Percentiles rank a stretch among this genome's conserved stretches.
Evolutionary conservation across 2,888 invertebrate species (phyloP).

Genomic region (Acleris holmiana): DNA sequence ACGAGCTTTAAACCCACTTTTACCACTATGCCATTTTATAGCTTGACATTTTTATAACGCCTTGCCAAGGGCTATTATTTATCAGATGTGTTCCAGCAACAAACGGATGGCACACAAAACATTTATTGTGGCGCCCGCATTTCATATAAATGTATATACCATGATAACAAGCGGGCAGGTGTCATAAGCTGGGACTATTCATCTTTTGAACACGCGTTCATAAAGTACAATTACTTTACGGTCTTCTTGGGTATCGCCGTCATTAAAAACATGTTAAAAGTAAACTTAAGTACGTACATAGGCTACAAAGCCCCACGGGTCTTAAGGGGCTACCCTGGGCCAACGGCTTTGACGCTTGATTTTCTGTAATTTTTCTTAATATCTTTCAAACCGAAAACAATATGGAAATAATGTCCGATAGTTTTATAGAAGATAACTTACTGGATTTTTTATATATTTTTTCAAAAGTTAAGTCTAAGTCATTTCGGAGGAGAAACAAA

Average conservation of each 20-base stretch:
- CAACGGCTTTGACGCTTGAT: too few species aligned
- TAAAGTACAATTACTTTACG: not conserved
- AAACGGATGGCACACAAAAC: slow-evolving; percentile 64
- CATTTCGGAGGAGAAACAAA: too few species aligned
- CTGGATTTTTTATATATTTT: too few species aligned
- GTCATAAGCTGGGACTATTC: slow-evolving; percentile 19
- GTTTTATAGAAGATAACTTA: too few species aligned
- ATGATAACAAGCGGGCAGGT: slow-evolving; percentile 13
- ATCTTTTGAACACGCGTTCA: slow-evolving; percentile 9
- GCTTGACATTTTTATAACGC: slow-evolving; percentile 69
- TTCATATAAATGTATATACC: slow-evolving; percentile 4
- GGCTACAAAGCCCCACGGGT: not conserved
- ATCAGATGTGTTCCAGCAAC: slow-evolving; percentile 67
- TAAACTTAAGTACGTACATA: not conserved
- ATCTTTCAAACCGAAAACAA: too few species aligned
- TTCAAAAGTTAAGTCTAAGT: too few species aligned
- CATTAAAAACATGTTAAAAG: not conserved
- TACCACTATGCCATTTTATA: slow-evolving; percentile 60
- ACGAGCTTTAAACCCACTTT: slow-evolving; percentile 9
- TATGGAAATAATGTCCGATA: too few species aligned
- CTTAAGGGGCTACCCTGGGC: too few species aligned
- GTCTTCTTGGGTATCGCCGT: not conserved
- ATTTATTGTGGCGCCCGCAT: slow-evolving; percentile 61
- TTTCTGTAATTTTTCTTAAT: too few species aligned
- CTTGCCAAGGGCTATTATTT: slow-evolving; percentile 68